Conservation (phyloP, 2,113 vertebrate genomes). For the Lutjanus erythropterus region DNA sequence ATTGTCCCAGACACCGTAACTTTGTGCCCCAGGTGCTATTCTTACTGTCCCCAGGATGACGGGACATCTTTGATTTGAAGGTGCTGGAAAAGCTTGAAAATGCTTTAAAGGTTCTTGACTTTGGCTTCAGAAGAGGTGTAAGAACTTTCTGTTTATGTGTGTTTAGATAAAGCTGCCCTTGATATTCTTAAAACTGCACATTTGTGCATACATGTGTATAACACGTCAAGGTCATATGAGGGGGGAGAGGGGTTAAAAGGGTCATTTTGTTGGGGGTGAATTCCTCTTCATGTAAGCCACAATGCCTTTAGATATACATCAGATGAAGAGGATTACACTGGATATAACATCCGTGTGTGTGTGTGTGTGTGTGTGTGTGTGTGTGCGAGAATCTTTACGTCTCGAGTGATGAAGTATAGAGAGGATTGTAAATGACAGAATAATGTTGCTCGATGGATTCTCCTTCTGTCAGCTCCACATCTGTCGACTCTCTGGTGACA, state of each 20-base stretch:
- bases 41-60: too few species aligned
- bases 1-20: too few species aligned
- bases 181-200: neutral
- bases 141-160: too few species aligned
- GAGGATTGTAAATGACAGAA: conserved; percentile 36
- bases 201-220: neutral
- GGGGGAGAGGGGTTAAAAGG: neutral
- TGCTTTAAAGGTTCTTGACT: too few species aligned
- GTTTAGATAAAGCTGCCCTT: neutral
- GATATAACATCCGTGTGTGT: neutral
- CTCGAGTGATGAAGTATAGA: conserved; percentile 3
- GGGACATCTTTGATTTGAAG: too few species aligned
- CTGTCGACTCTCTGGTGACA: conserved; percentile 50
- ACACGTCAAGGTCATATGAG: neutral
- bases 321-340: conserved; percentile 41
- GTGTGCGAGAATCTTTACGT: neutral
- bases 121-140: too few species aligned
- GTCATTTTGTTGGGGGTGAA: neutral
- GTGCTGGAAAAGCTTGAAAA: too few species aligned
- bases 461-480: conserved; percentile 30
- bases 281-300: neutral
- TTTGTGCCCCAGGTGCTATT: too few species aligned
- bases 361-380: neutral
- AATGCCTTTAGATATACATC: neutral
- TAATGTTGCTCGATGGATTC: conserved; percentile 30